Percentiles rank a stretch among this genome's conserved stretches.
These are phyloP conservation scores for Piscicola geometra DNA, from an alignment of 2,888 invertebrate genomes.

Conservation along the genomic window DNA sequence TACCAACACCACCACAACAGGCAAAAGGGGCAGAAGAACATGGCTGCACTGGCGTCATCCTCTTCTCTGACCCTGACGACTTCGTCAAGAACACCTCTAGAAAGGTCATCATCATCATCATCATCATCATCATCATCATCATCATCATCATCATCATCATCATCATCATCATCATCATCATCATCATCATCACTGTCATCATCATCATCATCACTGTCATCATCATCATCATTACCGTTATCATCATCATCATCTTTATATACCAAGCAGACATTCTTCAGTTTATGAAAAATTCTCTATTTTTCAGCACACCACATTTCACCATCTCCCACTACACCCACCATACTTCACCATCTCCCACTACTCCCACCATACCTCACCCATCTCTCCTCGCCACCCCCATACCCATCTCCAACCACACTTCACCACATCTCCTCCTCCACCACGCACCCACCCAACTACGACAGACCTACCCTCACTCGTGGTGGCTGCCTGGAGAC, in stretches of 20 bases:
- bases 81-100: constrained; percentile 47
- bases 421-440: no score
- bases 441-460: no score
- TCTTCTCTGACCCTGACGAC: constrained; percentile 57
- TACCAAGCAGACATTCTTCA: no score
- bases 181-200: constrained; percentile 25
- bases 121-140: neutral
- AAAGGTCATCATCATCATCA: constrained; percentile 30
- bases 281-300: no score
- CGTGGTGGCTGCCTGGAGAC: constrained; percentile 58
- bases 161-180: constrained; percentile 14
- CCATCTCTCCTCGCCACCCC: neutral
- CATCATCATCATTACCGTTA: constrained; percentile 20
- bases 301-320: no score
- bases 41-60: constrained; percentile 56
- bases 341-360: no score
- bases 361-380: no score
- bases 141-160: constrained; percentile 18
- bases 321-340: no score
- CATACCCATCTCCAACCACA: neutral
- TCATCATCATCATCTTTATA: constrained; percentile 18
- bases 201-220: constrained; percentile 25
- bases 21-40: constrained; percentile 49
- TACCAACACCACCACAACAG: no score
- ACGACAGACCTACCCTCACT: constrained; percentile 53